phyloP scores from a whole-genome alignment of 2,888 invertebrate species.

The Autographa gamma region DNA sequence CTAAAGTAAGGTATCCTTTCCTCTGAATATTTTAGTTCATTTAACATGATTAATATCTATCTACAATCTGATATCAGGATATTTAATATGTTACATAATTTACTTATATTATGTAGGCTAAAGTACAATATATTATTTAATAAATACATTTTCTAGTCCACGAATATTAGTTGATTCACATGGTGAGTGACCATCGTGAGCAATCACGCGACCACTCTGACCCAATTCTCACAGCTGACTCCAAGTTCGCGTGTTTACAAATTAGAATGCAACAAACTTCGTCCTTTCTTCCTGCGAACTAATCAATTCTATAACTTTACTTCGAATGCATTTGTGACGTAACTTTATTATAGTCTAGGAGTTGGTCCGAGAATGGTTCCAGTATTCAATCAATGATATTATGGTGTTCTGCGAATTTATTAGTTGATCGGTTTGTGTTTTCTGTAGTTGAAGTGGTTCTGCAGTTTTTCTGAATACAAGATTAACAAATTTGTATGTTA shows the following conservation, averaged over 20 bases:
- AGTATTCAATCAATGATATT: not conserved
- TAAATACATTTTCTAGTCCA: too few relatives aligned
- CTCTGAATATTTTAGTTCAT: too few relatives aligned
- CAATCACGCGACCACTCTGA: conserved; percentile 3
- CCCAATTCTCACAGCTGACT: conserved; percentile 6
- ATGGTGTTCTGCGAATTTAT: not conserved
- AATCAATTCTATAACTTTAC: not conserved
- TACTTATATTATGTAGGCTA: too few relatives aligned
- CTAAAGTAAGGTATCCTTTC: too few relatives aligned
- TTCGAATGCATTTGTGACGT: not conserved
- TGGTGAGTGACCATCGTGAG: not conserved
- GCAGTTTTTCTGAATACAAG: not conserved
- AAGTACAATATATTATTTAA: too few relatives aligned
- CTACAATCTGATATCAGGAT: too few relatives aligned
- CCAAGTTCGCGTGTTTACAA: conserved; percentile 13
- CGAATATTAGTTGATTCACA: not conserved
- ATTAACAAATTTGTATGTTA: not conserved
- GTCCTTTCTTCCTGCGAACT: not conserved
- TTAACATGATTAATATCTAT: too few relatives aligned
- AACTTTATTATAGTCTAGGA: not conserved
- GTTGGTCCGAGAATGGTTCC: not conserved
- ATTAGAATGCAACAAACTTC: not conserved
- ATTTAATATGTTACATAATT: too few relatives aligned
- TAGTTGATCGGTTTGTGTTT: not conserved
- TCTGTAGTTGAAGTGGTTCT: not conserved